Evolutionary conservation across 2,888 invertebrate species (phyloP).

Genomic region (Hydroisotoma schaefferi): DNA sequence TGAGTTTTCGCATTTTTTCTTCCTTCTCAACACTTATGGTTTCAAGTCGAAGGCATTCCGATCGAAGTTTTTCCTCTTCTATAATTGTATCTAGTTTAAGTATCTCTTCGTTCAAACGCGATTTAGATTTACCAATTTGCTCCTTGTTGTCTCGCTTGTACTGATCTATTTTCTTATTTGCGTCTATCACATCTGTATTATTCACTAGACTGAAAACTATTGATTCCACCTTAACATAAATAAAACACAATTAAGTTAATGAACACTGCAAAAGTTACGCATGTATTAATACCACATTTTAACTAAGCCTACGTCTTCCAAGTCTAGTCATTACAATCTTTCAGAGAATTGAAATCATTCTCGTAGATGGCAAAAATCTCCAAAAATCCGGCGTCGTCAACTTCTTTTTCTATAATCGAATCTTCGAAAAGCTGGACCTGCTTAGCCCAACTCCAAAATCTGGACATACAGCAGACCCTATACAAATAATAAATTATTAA

Average conservation of each 20-base stretch:
- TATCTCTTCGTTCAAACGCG: slow-evolving; percentile 63
- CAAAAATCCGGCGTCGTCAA: slow-evolving; percentile 81
- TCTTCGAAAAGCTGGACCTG: slow-evolving; percentile 94
- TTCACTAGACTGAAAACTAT: slow-evolving; percentile 87
- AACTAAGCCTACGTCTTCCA: slow-evolving; percentile 82
- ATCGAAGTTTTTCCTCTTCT: slow-evolving; percentile 74
- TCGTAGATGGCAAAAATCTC: slow-evolving; percentile 93
- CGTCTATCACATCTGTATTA: slow-evolving; percentile 81
- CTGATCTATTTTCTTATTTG: slow-evolving; percentile 83
- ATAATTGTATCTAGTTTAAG: slow-evolving; percentile 79
- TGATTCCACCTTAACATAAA: slow-evolving; percentile 65
- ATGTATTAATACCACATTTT: not conserved
- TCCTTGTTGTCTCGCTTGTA: slow-evolving; percentile 89
- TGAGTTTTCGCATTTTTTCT: slow-evolving; percentile 74
- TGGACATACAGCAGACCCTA: slow-evolving; percentile 89
- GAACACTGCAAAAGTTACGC: not conserved
- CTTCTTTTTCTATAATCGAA: slow-evolving; percentile 92
- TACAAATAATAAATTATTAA: no score
- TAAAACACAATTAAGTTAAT: not conserved
- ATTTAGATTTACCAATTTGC: slow-evolving; percentile 51
- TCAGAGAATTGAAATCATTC: slow-evolving; percentile 78
- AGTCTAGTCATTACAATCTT: slow-evolving; percentile 92
- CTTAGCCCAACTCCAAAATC: slow-evolving; percentile 86
- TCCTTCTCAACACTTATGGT: slow-evolving; percentile 61
- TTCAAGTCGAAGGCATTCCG: slow-evolving; percentile 69